phyloP scores from a whole-genome alignment of 2,113 vertebrate species.

The Solea senegalensis region DNA sequence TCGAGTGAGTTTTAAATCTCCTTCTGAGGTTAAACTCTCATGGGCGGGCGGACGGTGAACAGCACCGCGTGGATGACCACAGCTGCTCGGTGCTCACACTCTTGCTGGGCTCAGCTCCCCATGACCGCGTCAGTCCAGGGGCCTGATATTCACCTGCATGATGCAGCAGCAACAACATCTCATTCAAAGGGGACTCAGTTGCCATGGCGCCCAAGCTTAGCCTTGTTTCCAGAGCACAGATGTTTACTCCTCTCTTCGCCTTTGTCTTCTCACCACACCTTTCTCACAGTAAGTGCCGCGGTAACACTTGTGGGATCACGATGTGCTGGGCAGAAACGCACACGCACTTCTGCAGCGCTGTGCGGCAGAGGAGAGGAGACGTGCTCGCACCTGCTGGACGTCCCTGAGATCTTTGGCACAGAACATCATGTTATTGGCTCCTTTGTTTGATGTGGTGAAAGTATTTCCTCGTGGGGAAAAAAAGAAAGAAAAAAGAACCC shows the following conservation, averaged over 20 bases:
- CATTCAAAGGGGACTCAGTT: slow-evolving; percentile 62
- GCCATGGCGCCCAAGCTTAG: slow-evolving; percentile 67
- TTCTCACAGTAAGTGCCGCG: slow-evolving; percentile 21
- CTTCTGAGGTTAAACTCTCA: not conserved
- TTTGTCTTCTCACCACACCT: slow-evolving; percentile 31
- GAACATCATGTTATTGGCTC: slow-evolving; percentile 57
- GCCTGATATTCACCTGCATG: slow-evolving; percentile 46
- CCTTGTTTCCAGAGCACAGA: slow-evolving; percentile 30
- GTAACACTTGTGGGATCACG: slow-evolving; percentile 53
- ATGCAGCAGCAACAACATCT: slow-evolving; percentile 52
- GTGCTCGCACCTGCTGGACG: slow-evolving; percentile 36
- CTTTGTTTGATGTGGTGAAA: slow-evolving; percentile 33
- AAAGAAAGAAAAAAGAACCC: slow-evolving; percentile 5
- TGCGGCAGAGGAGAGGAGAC: slow-evolving; percentile 31
- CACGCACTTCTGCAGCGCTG: slow-evolving; percentile 38
- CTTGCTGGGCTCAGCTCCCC: slow-evolving; percentile 16
- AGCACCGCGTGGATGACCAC: slow-evolving; percentile 6
- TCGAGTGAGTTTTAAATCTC: no score
- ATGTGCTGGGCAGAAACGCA: slow-evolving; percentile 38
- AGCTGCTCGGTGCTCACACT: slow-evolving; percentile 8
- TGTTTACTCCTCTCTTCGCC: slow-evolving; percentile 43
- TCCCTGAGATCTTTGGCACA: slow-evolving; percentile 58
- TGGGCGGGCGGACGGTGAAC: not conserved
- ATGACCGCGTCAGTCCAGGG: slow-evolving; percentile 11
- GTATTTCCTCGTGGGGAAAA: slow-evolving; percentile 31